Evolutionary conservation across 2,113 vertebrate species (phyloP), one percentile per base, ranked within the genome.

Genomic region (Ameiurus melas): DNA sequence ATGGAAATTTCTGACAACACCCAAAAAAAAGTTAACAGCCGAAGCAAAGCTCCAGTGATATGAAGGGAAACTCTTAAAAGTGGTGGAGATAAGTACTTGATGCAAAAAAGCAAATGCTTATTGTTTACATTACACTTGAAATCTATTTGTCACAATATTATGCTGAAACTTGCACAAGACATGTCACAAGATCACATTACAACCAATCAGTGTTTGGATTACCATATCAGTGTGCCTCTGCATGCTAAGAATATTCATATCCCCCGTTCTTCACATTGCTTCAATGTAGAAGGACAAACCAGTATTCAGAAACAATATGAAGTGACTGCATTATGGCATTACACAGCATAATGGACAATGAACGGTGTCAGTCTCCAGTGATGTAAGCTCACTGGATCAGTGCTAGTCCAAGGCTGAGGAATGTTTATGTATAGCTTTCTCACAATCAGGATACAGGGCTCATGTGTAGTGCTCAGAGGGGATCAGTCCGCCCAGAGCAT

Each of bases 401-500:
- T 6, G 53, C 51, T 80, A 30, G 78, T 57, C 51, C n/a, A 33
- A 55, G n/a, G 78, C 33, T 60, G 22, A 33, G 55, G 30, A 33
- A 60, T 58, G 80, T 82, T 82, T 82, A 82, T 22, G 71, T 55
- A 80, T 60, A 82, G 55, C 80, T 39, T 82, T 60, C 33, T 25
- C n/a, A 36, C 79, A 81, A 81, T 58, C 79, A 81, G 30, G 53
- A 30, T 58, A 39, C 30, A 60, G 57, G 58, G 85, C 20, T 70
- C 62, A 85, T 51, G 22, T 2, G 71, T 73, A 85, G 43, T n/a
- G 71, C 60, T 58, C 92, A 86, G 92, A 89, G 75, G 92, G 92
- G 90, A 90, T 85, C 78, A 89, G 66, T 51, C 82, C 86, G n/a
- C 89, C 85, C 90, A 75, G 85, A 88, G 83, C 93, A 92, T 94